Evolutionary conservation across 2,888 invertebrate genomes (phyloP).

Genomic region (Rhogogaster chlorosoma): DNA sequence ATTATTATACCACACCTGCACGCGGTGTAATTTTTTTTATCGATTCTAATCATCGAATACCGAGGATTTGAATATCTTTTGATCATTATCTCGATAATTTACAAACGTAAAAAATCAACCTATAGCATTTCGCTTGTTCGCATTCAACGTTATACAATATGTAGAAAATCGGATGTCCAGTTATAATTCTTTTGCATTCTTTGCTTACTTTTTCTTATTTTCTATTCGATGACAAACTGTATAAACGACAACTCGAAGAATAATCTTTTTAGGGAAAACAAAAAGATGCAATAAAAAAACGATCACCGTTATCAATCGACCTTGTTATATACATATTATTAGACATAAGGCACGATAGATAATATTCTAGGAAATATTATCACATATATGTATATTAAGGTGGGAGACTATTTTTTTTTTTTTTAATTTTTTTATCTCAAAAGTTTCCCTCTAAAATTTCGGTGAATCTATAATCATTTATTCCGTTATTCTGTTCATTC

Average conservation of each 20-base stretch:
- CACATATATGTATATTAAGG: no score
- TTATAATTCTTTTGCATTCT: background rate
- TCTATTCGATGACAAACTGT: background rate
- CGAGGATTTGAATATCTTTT: background rate
- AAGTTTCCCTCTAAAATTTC: no score
- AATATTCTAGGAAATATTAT: background rate
- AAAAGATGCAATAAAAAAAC: background rate
- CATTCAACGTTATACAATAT: no score
- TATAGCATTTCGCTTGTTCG: no score
- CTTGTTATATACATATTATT: background rate
- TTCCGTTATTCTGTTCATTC: no score
- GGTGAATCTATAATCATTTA: no score
- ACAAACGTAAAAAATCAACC: background rate
- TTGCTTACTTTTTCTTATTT: background rate
- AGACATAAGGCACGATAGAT: background rate
- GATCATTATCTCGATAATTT: background rate
- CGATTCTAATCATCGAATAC: background rate
- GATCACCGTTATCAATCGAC: background rate
- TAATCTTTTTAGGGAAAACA: background rate
- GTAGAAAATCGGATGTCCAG: no score
- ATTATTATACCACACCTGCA: background rate
- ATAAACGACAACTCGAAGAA: background rate
- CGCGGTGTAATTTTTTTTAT: background rate
- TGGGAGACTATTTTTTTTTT: no score
- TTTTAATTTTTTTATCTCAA: no score